A percentile compares a stretch with the other conserved stretches of the same genome.
Evolutionary conservation across 1,140 invertebrate species (phyloP).

Genomic region (Apis cerana): DNA sequence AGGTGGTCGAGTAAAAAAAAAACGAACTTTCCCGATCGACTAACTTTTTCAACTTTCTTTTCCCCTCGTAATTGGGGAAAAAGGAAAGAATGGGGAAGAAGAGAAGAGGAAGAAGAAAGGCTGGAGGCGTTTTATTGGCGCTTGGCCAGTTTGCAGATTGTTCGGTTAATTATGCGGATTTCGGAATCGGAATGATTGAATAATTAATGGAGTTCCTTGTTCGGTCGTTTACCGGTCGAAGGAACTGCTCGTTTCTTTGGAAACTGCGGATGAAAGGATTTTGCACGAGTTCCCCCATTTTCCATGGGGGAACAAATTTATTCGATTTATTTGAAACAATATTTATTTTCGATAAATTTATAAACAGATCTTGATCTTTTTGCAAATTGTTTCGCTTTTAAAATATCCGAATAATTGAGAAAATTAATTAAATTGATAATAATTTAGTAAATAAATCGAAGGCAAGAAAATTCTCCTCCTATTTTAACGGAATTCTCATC

Average conservation of each 20-base stretch:
- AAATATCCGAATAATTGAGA: no score
- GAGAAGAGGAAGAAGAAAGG: neutral
- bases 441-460: no score
- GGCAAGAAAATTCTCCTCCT: neutral
- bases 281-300: no score
- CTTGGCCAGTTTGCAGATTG: neutral
- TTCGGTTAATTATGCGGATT: neutral
- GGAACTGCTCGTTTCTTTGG: no score
- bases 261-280: no score
- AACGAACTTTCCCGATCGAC: neutral
- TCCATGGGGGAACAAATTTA: no score
- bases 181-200: neutral
- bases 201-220: neutral
- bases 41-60: neutral
- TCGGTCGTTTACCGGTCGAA: no score
- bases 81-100: neutral
- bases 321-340: no score
- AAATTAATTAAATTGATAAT: no score
- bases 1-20: constrained; percentile 13
- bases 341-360: no score
- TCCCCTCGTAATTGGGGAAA: neutral
- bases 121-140: neutral
- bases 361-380: no score
- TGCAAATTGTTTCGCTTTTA: no score
- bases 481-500: neutral